Base-by-base conservation (phyloP, 2,113 vertebrate genomes). In the Eptatretus burgeri region DNA sequence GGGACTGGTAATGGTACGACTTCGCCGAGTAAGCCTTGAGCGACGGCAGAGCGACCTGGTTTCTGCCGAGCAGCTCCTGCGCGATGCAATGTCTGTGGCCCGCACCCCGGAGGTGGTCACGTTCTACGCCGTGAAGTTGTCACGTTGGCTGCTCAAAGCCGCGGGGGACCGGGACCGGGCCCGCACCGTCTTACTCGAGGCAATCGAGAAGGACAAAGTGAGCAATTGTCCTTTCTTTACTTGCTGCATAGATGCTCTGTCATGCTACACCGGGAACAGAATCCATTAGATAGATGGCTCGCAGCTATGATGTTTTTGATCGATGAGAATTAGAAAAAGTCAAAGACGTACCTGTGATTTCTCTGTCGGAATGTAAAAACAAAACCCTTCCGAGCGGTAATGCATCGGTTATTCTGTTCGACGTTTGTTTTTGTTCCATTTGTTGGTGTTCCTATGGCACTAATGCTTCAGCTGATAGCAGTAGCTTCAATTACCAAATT, bases 151-250 rank as follows among this genome's bases (percentile, higher is more conserved):
- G 68, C 76, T 89, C 72, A 93, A 95, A 76, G 81, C 93, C 68
- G 84, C 86, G 74, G 85, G 78, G 68, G 89, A 78, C 67, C 73
- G 82, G 53, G 75, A 73, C 67, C 86, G 86, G 71, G 91, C 93
- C 70, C 82, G 79, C 75, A 87, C 82, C 68, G 82, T 94, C 69
- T 77, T 98, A 71, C 74, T 81, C 71, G 88, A 98, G 65, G 85
- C 89, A 65, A 81, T 96, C 11, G 84, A 93, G 67, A 81, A 76
- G 66, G 89, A 98, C 74, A 78, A 83, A 81, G 89, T 98, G 76
- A 69, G 77, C 73, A 68, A 70, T 68, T 68, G 13, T 10, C 49
- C 18, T 9, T 67, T 2, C 62, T 2, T 65, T 20, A 51, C 27
- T 11, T 27, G 13, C 66, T 27, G 27, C 27, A 41, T 7, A 5